A percentile compares a stretch with the other conserved stretches of the same genome.
Evolutionary conservation across 2,113 vertebrate species (phyloP).

Genomic region (Camelus bactrianus): DNA sequence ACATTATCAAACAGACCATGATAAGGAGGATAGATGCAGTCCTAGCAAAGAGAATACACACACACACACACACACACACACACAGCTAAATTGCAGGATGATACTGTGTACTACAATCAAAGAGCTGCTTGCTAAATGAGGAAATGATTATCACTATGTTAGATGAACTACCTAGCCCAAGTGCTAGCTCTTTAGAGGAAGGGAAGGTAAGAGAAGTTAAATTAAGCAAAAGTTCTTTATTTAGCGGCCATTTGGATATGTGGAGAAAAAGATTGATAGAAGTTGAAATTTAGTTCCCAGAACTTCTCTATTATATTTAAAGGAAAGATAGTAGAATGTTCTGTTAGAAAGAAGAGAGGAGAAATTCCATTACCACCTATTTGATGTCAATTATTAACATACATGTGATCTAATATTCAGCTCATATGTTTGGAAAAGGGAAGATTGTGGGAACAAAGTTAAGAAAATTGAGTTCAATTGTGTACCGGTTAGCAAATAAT

Average conservation of each 20-base stretch:
- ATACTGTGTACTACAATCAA: neutral
- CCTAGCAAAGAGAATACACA: neutral
- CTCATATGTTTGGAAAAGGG: neutral
- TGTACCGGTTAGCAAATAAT: neutral
- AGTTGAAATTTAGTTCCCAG: neutral
- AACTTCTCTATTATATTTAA: neutral
- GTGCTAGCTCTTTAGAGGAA: neutral
- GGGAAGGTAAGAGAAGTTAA: neutral
- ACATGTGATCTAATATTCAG: neutral
- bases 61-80: neutral
- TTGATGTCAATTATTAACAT: neutral
- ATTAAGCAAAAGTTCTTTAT: neutral
- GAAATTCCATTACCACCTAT: neutral
- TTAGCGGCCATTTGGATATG: neutral
- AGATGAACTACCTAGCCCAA: neutral
- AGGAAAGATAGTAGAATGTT: neutral
- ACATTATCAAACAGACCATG: neutral
- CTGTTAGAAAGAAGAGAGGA: neutral
- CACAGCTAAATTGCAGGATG: neutral
- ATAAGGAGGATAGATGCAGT: neutral
- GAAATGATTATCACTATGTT: neutral
- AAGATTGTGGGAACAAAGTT: neutral
- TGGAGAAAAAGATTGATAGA: neutral
- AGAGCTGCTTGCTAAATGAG: neutral
- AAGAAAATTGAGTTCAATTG: neutral